Base-by-base conservation (phyloP, 1,140 invertebrate genomes). In the Sycophila sp. region DNA sequence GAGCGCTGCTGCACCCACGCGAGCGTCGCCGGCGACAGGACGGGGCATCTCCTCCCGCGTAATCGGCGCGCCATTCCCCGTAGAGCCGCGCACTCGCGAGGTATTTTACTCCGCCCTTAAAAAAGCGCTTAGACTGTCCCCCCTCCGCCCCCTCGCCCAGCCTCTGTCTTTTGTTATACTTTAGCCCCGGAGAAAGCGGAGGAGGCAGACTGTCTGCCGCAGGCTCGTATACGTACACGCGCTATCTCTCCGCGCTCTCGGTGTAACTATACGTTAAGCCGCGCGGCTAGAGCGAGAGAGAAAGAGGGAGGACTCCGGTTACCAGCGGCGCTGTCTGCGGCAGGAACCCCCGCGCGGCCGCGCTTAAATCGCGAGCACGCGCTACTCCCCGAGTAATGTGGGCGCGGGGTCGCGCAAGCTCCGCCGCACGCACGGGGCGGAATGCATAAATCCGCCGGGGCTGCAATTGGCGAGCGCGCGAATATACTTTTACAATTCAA, bases 401-500 rank as follows among this genome's bases (percentile, higher is more conserved):
- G n/a, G n/a, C n/a, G n/a, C n/a, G n/a, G n/a, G n/a, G n/a, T n/a
- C n/a, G n/a, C n/a, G n/a, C n/a, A n/a, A n/a, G n/a, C n/a, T n/a
- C n/a, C n/a, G n/a, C n/a, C n/a, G n/a, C n/a, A n/a, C n/a, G n/a
- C n/a, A 17, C 17, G 13, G 63, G 65, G 53, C 19, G 55, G 42
- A 30, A 53, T 56, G 42, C 69, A 71, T 71, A 71, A 71, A 65
- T 71, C 40, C 32, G 42, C 19, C 10, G 15, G 49, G 19, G 15
- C 60, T 58, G 69, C 69, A 63, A 70, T 70, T 63, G 68, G 59
- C 51, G 60, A 24, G 67, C 67, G 60, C 40, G 67, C 67, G 58
- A 55, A 69, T 70, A n/a, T n/a, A 47, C 68, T 70, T 63, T 64
- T 64, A 71, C 69, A 71, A 71, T 71, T 71, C 69, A 64, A 65